Evolutionary conservation across 2,888 invertebrate genomes (phyloP).

Genomic region (Sclerodermus sp.): DNA sequence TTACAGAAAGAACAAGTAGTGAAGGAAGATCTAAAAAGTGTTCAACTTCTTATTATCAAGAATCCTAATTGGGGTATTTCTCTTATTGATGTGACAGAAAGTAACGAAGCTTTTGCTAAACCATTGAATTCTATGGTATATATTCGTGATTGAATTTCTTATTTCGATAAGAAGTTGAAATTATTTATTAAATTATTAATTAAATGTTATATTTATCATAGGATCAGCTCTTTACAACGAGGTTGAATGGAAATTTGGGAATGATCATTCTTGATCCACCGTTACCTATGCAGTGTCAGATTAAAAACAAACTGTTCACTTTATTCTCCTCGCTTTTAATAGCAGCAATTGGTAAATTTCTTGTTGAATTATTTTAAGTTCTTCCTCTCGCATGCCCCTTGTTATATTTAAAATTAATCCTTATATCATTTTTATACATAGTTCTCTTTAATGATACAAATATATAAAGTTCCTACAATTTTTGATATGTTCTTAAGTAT

Average conservation of each 20-base stretch:
- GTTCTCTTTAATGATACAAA: too few relatives aligned
- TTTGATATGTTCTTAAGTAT: slow-evolving; percentile 2
- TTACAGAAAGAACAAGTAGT: slow-evolving; percentile 40
- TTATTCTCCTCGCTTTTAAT: slow-evolving; percentile 58
- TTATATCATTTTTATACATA: not conserved
- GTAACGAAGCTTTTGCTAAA: slow-evolving; percentile 40
- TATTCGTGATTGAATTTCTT: not conserved
- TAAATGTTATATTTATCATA: slow-evolving; percentile 33
- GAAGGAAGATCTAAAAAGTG: slow-evolving; percentile 65
- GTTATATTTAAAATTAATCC: too few relatives aligned
- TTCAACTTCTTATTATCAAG: slow-evolving; percentile 69
- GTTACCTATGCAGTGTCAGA: slow-evolving; percentile 66
- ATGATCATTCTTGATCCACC: slow-evolving; percentile 64
- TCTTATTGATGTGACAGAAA: slow-evolving; percentile 60
- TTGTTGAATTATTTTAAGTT: too few relatives aligned
- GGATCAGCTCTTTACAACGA: slow-evolving; percentile 62
- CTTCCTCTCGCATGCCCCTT: too few relatives aligned
- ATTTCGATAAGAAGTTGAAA: too few relatives aligned
- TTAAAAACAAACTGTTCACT: slow-evolving; percentile 64
- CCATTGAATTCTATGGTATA: slow-evolving; percentile 55
- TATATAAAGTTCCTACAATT: too few relatives aligned
- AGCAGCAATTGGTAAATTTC: slow-evolving; percentile 55
- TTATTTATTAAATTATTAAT: slow-evolving; percentile 5
- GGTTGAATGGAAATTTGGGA: slow-evolving; percentile 62
- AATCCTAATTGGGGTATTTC: slow-evolving; percentile 77